Base-by-base conservation (phyloP, 2,113 vertebrate genomes). In the Tychaedon coryphoeus region DNA sequence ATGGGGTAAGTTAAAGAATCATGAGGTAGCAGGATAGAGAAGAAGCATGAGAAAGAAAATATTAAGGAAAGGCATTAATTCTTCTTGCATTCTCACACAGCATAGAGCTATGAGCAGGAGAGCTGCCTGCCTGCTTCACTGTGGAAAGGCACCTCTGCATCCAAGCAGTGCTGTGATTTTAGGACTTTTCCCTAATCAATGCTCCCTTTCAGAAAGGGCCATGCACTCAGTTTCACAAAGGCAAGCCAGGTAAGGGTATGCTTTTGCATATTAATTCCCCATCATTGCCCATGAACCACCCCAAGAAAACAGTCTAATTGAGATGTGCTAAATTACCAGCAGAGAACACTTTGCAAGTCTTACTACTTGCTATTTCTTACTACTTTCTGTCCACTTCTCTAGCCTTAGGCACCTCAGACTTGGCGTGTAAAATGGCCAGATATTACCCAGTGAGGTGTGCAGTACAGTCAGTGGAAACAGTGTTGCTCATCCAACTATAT, bases 261-360 rank as follows among this genome's bases (percentile, higher is more conserved):
- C 45, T 92, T 73, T 64, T 48, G n/a, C 14, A 6, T 87, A 82
- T 72, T 81, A 70, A 91, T 91, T 96, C 82, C 76, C 19, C 66
- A 69, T 89, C 64, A 42, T 78, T 95, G 69, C 70, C 94, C 74
- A 60, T 88, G 82, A 96, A 88, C 47, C 47, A 80, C 54, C 54
- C 34, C 51, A 90, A 88, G 86, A 95, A 96, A 78, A 51, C 92
- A 38, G 75, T 95, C 72, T 90, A 42, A 73, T 19, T 62, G 23
- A 70, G 83, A 29, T 50, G 28, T 92, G 76, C 92, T 92, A 94
- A 88, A 89, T 77, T 93, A 54, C 66, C 83, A 87, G 18, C 24
- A 76, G 81, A 67, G 34, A 82, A 17, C 11, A 16, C 62, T 80
- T 73, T 77, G 31, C 51, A 83, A 89, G 43, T 51, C 50, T 29